These are phyloP conservation scores for Bombus difficillimus DNA, from an alignment of 1,140 invertebrate species.

Conservation along the genomic window DNA sequence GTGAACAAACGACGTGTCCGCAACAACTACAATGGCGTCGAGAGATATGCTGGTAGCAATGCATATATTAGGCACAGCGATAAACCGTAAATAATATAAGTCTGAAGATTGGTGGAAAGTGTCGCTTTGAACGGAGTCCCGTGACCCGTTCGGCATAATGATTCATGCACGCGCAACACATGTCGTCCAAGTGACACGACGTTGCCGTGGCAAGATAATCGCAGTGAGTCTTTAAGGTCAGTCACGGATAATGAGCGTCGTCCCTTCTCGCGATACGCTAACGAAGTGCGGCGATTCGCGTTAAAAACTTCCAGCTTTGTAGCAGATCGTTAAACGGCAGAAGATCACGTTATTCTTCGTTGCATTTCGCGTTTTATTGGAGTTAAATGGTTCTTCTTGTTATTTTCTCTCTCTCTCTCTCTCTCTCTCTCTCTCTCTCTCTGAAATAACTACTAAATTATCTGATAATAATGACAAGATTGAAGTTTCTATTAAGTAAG, in stretches of 20 bases:
- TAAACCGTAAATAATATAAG: slow-evolving; percentile 45
- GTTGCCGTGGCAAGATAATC: slow-evolving; percentile 27
- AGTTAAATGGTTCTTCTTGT: not conserved
- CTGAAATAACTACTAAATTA: not conserved
- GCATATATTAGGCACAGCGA: not conserved
- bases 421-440: not conserved
- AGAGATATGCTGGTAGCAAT: not conserved
- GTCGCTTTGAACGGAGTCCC: not conserved
- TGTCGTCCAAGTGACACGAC: slow-evolving; percentile 22
- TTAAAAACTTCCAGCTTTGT: slow-evolving; percentile 4
- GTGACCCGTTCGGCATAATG: slow-evolving; percentile 15
- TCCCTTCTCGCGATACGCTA: not conserved
- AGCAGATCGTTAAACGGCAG: slow-evolving; percentile 9
- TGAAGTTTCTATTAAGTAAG: not conserved
- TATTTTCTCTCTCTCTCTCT: not conserved
- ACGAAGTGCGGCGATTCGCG: slow-evolving; percentile 10
- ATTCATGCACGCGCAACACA: slow-evolving; percentile 32
- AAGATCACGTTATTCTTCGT: not conserved
- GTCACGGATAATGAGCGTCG: slow-evolving; percentile 44
- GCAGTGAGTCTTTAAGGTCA: slow-evolving; percentile 13
- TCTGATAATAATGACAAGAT: not conserved
- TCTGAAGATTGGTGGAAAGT: not conserved
- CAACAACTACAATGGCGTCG: slow-evolving; percentile 1
- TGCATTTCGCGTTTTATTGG: not conserved
- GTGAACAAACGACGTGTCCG: slow-evolving; percentile 17